Evolutionary conservation across 2,888 invertebrate genomes (phyloP).

Genomic region (Habrosyne pyritoides): DNA sequence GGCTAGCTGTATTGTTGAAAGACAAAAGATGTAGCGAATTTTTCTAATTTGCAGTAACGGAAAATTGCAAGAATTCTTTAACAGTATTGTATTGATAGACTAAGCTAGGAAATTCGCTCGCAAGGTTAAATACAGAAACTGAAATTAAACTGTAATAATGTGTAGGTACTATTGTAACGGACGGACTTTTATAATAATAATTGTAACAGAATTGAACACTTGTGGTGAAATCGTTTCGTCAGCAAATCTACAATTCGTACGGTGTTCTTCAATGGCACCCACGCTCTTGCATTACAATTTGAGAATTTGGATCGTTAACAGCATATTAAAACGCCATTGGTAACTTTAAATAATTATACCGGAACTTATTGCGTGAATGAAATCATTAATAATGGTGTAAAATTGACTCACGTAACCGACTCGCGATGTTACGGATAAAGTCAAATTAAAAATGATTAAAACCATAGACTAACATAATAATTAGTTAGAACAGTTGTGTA

Average conservation of each 20-base stretch:
- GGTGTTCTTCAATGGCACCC: conserved; percentile 27
- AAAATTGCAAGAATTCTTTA: neutral
- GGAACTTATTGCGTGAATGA: conserved; percentile 58
- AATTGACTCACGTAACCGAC: conserved; percentile 55
- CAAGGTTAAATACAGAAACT: neutral
- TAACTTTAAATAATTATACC: conserved; percentile 33
- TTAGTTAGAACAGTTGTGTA: conserved; percentile 16
- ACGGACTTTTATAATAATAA: too few relatives aligned
- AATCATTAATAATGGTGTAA: conserved; percentile 59
- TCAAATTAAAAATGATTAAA: conserved; percentile 8
- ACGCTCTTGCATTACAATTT: conserved; percentile 32
- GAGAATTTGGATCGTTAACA: conserved; percentile 20
- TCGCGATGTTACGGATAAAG: conserved; percentile 13
- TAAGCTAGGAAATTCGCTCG: neutral
- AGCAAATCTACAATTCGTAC: conserved; percentile 22
- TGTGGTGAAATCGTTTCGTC: conserved; percentile 8
- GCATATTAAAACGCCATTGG: conserved; percentile 22
- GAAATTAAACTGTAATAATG: neutral
- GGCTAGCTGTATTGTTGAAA: neutral
- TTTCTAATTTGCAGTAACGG: neutral
- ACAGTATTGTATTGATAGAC: too few relatives aligned
- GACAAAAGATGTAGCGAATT: neutral
- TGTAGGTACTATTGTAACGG: too few relatives aligned
- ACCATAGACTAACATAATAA: conserved; percentile 10
- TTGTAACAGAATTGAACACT: neutral